Base-by-base conservation (phyloP, 1,140 invertebrate species). In the Atta cephalotes region DNA sequence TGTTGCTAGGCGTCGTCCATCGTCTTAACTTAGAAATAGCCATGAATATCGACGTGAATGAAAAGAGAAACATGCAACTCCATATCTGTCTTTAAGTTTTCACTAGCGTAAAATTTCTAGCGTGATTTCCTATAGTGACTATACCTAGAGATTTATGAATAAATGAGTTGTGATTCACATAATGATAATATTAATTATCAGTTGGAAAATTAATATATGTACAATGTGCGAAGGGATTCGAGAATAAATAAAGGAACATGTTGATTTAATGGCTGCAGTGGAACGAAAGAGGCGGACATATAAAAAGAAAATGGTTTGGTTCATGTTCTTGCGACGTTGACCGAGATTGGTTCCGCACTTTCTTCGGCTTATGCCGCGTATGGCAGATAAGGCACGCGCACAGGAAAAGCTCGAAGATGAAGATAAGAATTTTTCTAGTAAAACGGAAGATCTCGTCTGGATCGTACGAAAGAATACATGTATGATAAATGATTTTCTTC, bases 371-470 rank as follows among this genome's bases (percentile, higher is more conserved):
- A 84, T 84, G 58, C 71, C 70, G 70, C 80, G 56, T 70, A 84
- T 74, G 58, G 70, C 80, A 76, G 80, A 76, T 84, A 84, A 84
- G 80, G 80, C 80, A 84, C 80, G 80, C 80, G 80, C 71, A 71
- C 56, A 35, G 68, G 70, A 74, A 76, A 85, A 53, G 35, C 62
- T 56, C 74, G 49, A 71, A 58, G 66, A 85, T 62, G 70, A 80
- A 87, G 70, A 89, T 88, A 90, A 78, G 78, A 76, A 82, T 82
- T 85, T 78, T 76, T 88, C 51, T 77, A 70, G 71, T 66, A 87
- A 51, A 74, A 68, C 25, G 76, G 49, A 80, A 68, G 84, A 35
- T 66, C 51, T 68, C 49, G 25, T 86, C 39, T 62, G 14, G 25
- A 80, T 65, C 62, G 58, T 53, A 76, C 25, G 31, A 80, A 76